A percentile compares a stretch with the other conserved stretches of the same genome.
These are phyloP conservation scores for Danio rerio DNA, from an alignment of 2,113 vertebrate species.

Conservation along the genomic window DNA sequence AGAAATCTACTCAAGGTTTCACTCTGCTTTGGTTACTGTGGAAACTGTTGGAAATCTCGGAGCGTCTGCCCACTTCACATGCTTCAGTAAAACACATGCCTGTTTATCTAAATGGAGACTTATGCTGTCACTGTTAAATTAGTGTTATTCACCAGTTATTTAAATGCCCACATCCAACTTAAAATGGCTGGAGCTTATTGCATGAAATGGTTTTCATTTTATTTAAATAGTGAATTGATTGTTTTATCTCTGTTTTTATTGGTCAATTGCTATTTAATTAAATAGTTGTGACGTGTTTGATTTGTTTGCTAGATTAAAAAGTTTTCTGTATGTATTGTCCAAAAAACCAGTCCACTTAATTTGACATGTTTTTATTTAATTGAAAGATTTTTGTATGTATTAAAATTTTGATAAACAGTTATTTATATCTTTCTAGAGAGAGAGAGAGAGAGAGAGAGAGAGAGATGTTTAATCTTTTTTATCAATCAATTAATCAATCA, in stretches of 20 bases:
- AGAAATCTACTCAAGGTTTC: constrained; percentile 38
- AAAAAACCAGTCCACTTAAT: not conserved
- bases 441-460: no score
- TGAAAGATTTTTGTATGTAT: not conserved
- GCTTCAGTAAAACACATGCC: constrained; percentile 8
- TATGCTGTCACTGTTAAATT: not conserved
- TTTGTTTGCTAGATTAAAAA: no score
- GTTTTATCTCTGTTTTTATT: not conserved
- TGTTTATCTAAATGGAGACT: constrained; percentile 5
- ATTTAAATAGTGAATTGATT: not conserved
- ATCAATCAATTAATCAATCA: no score
- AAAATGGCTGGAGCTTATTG: not conserved
- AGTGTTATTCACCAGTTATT: not conserved
- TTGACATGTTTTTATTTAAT: not conserved
- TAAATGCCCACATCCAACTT: not conserved
- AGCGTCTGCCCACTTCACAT: constrained; percentile 15
- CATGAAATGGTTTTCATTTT: not conserved
- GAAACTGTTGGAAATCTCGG: constrained; percentile 14
- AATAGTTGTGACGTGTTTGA: no score
- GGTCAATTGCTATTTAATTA: no score
- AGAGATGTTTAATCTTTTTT: no score
- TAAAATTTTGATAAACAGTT: no score
- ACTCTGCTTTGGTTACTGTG: constrained; percentile 31
- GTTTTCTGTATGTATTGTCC: not conserved
- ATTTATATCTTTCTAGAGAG: no score